Evolutionary conservation across 2,797 vertebrate genomes (phyloP).

Genomic region (Kryptopterus vitreolus): DNA sequence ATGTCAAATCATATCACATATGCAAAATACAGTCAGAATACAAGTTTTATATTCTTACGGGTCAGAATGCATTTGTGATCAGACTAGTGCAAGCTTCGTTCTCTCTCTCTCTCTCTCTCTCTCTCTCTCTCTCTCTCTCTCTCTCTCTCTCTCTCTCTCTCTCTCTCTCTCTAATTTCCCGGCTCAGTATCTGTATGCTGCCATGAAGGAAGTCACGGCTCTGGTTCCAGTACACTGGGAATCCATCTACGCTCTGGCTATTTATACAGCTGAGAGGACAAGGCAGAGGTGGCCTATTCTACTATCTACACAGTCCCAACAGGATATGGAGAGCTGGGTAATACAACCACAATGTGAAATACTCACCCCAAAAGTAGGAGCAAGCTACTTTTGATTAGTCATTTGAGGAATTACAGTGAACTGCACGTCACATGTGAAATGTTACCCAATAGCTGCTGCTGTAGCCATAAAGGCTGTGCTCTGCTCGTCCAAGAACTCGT

Average conservation of each 20-base stretch:
- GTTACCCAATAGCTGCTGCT: not conserved
- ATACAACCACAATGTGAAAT: slow-evolving; percentile 18
- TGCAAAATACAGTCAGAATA: not conserved
- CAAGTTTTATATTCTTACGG: not conserved
- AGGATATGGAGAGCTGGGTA: slow-evolving; percentile 95
- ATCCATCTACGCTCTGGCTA: slow-evolving; percentile 84
- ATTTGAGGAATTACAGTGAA: not conserved
- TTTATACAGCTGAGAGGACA: slow-evolving; percentile 89
- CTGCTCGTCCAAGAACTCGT: not conserved
- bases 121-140: too few species aligned
- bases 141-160: too few species aligned
- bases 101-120: too few species aligned
- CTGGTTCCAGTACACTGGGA: slow-evolving; percentile 89
- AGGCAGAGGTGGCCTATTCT: slow-evolving; percentile 89
- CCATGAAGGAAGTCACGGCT: slow-evolving; percentile 89
- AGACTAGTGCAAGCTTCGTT: not conserved
- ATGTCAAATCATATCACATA: not conserved
- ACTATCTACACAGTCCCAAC: slow-evolving; percentile 83
- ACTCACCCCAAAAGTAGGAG: not conserved
- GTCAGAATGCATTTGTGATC: not conserved
- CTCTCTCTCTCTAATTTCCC: not conserved
- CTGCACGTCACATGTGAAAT: not conserved
- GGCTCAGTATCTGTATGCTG: slow-evolving; percentile 85
- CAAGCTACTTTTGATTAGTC: not conserved
- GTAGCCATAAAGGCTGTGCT: not conserved